phyloP scores from a whole-genome alignment of 1,140 invertebrate genomes.

The Anadara kagoshimensis region DNA sequence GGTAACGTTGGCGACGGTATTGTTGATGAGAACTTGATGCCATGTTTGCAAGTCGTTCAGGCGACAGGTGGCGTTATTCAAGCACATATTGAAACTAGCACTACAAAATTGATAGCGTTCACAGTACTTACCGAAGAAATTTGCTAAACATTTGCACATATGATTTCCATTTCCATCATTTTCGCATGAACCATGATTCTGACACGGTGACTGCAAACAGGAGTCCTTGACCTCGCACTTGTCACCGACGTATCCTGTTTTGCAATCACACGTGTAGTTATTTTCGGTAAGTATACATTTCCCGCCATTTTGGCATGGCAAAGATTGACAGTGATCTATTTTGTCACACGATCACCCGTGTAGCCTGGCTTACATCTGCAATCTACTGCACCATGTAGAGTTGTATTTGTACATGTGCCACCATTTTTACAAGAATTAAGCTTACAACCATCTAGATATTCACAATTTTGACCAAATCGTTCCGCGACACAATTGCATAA shows the following conservation, averaged over 20 bases:
- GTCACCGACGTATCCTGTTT: conserved; percentile 45
- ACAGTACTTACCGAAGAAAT: conserved; percentile 45
- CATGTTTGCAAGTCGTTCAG: conserved; percentile 27
- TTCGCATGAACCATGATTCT: conserved; percentile 47
- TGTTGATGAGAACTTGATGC: conserved; percentile 33
- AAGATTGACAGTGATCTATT: conserved; percentile 54
- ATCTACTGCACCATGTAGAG: conserved; percentile 36
- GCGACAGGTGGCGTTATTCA: conserved; percentile 46
- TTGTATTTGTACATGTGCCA: conserved; percentile 48
- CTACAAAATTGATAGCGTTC: conserved; percentile 35
- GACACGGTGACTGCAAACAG: conserved; percentile 49
- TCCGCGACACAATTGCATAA: conserved; percentile 54
- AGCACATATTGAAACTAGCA: conserved; percentile 43
- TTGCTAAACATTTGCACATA: conserved; percentile 32
- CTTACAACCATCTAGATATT: conserved; percentile 43
- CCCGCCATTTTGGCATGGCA: conserved; percentile 50
- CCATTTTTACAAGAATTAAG: conserved; percentile 51
- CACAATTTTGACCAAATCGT: conserved; percentile 51
- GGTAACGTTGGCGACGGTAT: conserved; percentile 32
- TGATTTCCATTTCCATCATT: conserved; percentile 17
- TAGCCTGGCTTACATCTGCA: conserved; percentile 59
- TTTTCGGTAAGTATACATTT: conserved; percentile 73
- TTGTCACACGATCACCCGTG: conserved; percentile 54
- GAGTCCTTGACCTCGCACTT: conserved; percentile 42
- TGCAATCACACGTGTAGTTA: conserved; percentile 54